Base-by-base conservation (phyloP, 2,113 vertebrate species). In the Hucho hucho region DNA sequence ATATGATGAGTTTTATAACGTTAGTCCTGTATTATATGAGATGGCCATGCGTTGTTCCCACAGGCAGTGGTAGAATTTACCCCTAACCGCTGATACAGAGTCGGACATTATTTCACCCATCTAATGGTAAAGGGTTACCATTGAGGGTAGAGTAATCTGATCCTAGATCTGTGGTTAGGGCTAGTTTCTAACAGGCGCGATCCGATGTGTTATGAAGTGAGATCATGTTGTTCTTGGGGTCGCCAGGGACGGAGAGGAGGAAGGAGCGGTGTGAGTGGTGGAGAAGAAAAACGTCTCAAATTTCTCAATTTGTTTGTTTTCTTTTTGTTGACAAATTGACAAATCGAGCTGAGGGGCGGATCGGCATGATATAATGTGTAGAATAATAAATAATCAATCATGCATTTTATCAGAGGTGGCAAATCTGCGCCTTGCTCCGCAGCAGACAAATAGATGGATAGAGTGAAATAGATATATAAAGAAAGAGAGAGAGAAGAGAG, bases 361-460 rank as follows among this genome's bases (percentile, higher is more conserved):
- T 25, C 69, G 82, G 80, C 73, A 77, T 82, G 84, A 90, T 90
- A 88, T 49, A 14, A 13, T 16, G 13, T 43, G 66, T 72, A 77
- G 22, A 18, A 70, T 46, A 26, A 25, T 29, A 28, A 20, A 64
- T 81, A 72, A 22, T 43, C 7, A 43, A 43, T 63, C 74, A 84
- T 92, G 89, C 88, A 84, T 90, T 69, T 86, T 83, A 72, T 84
- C 63, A 80, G 85, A 37, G 58, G 58, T 81, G 89, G 81, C 90
- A 91, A 88, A 93, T 90, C 88, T 90, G 89, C 47, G 75, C 86
- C 86, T 83, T 77, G 81, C 84, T 87, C 86, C 86, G 84, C 73
- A 72, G 86, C 75, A 83, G 84, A 59, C 11, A 22, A 12, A 64
- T 66, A 3, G 61, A 32, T 58, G 47, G 43, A 70, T 0, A 49